Conservation (phyloP, 1,140 invertebrate genomes). For the Neuroterus valhalla region DNA sequence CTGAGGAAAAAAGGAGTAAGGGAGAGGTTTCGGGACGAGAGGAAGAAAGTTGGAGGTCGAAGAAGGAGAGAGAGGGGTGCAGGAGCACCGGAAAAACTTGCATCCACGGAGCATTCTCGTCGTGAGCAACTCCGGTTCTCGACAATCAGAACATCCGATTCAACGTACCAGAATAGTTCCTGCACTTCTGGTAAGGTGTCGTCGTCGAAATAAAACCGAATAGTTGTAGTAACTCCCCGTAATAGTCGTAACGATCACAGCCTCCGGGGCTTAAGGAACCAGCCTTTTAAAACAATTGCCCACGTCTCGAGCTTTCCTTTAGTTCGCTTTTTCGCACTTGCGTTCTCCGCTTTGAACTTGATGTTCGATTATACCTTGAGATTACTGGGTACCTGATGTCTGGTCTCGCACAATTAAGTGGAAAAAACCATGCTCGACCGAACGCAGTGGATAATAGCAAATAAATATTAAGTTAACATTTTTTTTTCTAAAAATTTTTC, state of each 20-base stretch:
- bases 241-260: constrained; percentile 55
- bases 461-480: too few species aligned
- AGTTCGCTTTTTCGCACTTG: constrained; percentile 53
- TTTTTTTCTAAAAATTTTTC: too few species aligned
- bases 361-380: constrained; percentile 42
- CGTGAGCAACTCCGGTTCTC: constrained; percentile 11
- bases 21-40: constrained; percentile 20
- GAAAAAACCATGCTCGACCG: background rate
- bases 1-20: constrained; percentile 15
- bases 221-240: constrained; percentile 53
- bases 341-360: constrained; percentile 17
- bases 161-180: constrained; percentile 21
- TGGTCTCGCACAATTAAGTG: background rate
- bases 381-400: constrained; percentile 54
- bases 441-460: too few species aligned
- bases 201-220: constrained; percentile 49
- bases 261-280: constrained; percentile 48
- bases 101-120: constrained; percentile 10
- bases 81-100: constrained; percentile 26
- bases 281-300: constrained; percentile 59
- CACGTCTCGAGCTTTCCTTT: constrained; percentile 42
- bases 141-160: constrained; percentile 30
- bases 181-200: constrained; percentile 19
- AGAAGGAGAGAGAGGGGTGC: constrained; percentile 43
- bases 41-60: constrained; percentile 30